Conservation (phyloP, 2,797 vertebrate species). For the Falco peregrinus region DNA sequence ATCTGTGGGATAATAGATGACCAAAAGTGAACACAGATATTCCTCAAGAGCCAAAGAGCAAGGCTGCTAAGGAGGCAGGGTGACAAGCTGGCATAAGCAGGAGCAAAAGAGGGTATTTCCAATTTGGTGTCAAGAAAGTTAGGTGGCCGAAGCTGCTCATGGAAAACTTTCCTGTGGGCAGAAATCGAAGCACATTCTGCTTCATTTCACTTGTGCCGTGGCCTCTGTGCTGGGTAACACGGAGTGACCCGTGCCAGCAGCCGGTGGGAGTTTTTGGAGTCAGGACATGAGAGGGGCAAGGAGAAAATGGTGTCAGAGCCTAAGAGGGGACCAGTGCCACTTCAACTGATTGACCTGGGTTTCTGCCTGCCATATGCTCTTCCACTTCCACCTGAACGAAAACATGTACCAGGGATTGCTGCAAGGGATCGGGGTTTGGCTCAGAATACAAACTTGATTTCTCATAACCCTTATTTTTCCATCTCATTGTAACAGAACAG, state of each 20-base stretch:
- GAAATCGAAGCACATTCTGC: background rate
- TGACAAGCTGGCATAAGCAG: background rate
- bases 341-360: background rate
- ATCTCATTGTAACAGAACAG: background rate
- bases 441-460: background rate
- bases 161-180: background rate
- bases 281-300: background rate
- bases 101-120: background rate
- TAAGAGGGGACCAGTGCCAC: background rate
- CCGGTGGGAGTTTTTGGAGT: background rate
- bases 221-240: background rate
- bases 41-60: slow-evolving; percentile 59
- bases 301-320: background rate
- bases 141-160: background rate
- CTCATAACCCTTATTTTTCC: background rate
- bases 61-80: background rate
- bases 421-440: background rate
- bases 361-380: background rate
- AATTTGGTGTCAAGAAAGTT: background rate
- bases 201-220: background rate
- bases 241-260: background rate
- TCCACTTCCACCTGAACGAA: background rate
- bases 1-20: slow-evolving; percentile 46
- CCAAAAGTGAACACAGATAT: slow-evolving; percentile 31
- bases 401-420: background rate